Percentiles rank a stretch among this genome's conserved stretches.
These are phyloP conservation scores for Blastomussa wellsi DNA, from an alignment of 92 coral and sea anemone species.

Conservation along the genomic window DNA sequence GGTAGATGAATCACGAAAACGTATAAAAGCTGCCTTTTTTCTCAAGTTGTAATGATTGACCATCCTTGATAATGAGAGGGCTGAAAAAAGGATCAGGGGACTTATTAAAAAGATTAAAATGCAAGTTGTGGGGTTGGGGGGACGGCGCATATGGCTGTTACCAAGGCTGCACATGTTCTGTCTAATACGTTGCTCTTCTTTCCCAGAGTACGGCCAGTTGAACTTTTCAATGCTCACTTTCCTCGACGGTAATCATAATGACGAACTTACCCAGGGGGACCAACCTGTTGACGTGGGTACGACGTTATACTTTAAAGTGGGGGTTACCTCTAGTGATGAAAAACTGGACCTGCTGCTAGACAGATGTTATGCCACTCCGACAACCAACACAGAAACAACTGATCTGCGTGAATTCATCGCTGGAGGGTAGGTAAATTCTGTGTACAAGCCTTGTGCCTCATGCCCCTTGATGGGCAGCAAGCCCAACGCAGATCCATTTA, in stretches of 20 bases:
- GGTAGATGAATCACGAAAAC: too few species aligned
- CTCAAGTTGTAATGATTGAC: too few species aligned
- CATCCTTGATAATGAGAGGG: too few species aligned
- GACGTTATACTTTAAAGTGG: neutral
- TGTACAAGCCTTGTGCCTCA: too few species aligned
- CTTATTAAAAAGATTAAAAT: too few species aligned
- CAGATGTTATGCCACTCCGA: neutral
- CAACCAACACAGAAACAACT: neutral
- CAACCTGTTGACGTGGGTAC: neutral
- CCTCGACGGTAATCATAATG: neutral
- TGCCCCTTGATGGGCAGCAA: too few species aligned
- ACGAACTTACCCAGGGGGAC: neutral
- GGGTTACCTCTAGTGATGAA: neutral
- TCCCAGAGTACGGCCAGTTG: neutral
- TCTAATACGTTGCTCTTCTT: neutral
- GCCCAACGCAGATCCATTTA: too few species aligned
- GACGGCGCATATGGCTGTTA: too few species aligned
- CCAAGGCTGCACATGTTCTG: neutral
- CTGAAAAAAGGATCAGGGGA: too few species aligned
- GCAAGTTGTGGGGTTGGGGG: too few species aligned
- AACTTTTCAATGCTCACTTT: neutral
- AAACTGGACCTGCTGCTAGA: neutral
- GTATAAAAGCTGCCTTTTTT: too few species aligned
- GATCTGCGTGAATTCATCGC: neutral
- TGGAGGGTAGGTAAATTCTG: conserved; percentile 6